These are phyloP conservation scores for Cryptus viduatorius DNA, from an alignment of 2,888 invertebrate genomes.

Conservation along the genomic window DNA sequence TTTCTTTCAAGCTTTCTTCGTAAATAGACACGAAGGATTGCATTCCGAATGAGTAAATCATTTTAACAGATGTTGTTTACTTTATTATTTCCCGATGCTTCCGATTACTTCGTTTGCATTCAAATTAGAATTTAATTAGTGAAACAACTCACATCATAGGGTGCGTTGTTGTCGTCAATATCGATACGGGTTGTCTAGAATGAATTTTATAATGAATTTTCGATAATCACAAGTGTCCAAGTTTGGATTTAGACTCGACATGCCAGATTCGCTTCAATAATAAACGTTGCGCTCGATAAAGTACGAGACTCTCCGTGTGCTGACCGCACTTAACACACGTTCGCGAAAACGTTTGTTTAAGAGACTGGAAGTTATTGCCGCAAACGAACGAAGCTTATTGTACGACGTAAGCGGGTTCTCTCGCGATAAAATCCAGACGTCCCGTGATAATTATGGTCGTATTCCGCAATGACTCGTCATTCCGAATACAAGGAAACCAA, in stretches of 20 bases:
- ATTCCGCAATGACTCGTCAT: neutral
- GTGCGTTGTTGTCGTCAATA: no score
- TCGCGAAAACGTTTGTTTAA: conserved; percentile 32
- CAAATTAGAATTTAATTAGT: no score
- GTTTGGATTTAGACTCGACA: neutral
- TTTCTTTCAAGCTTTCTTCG: no score
- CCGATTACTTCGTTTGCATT: no score
- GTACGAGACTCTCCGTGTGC: neutral
- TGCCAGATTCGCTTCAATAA: neutral
- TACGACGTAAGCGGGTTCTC: neutral
- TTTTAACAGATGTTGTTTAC: no score
- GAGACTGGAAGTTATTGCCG: conserved; percentile 20
- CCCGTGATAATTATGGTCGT: neutral
- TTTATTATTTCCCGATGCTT: no score
- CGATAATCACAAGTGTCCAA: no score
- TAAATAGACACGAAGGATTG: no score
- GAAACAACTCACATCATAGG: no score
- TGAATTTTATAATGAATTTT: no score
- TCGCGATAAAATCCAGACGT: conserved; percentile 34
- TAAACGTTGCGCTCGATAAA: neutral
- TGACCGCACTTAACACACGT: neutral
- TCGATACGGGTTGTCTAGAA: no score
- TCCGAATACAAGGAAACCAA: neutral
- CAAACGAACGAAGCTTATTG: conserved; percentile 8
- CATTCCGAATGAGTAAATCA: no score